These are phyloP conservation scores for Cyrtodaria siliqua DNA, from an alignment of 2,888 invertebrate genomes.

Conservation along the genomic window DNA sequence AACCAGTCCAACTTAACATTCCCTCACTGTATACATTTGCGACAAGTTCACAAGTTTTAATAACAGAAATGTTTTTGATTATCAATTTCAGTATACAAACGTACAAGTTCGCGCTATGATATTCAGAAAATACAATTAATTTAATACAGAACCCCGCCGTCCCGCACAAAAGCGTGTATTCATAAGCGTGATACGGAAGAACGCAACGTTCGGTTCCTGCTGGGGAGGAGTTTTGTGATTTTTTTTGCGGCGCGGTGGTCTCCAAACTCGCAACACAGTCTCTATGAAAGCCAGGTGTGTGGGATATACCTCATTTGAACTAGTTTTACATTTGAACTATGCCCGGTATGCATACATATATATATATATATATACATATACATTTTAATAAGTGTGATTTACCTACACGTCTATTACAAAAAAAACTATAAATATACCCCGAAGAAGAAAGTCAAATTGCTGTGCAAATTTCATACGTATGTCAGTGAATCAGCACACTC, in stretches of 20 bases:
- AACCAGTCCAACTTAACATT: slow-evolving; percentile 23
- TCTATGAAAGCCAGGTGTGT: slow-evolving; percentile 56
- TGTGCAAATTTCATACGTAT: too few relatives aligned
- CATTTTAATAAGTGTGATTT: too few relatives aligned
- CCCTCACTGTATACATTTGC: slow-evolving; percentile 31
- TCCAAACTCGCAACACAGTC: slow-evolving; percentile 10
- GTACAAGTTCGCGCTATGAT: slow-evolving; percentile 50
- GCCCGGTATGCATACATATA: too few relatives aligned
- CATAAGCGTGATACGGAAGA: slow-evolving; percentile 38
- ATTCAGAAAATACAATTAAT: slow-evolving; percentile 55
- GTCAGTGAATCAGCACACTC: too few relatives aligned
- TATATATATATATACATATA: too few relatives aligned
- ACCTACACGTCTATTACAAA: too few relatives aligned
- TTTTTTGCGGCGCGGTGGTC: slow-evolving; percentile 52
- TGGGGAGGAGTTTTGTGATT: slow-evolving; percentile 40
- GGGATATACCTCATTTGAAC: slow-evolving; percentile 23
- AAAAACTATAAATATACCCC: too few relatives aligned
- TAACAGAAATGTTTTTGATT: slow-evolving; percentile 57
- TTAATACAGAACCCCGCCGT: slow-evolving; percentile 45
- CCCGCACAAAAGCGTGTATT: slow-evolving; percentile 43
- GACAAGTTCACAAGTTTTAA: slow-evolving; percentile 31
- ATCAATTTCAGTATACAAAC: slow-evolving; percentile 46
- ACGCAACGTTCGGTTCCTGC: slow-evolving; percentile 23
- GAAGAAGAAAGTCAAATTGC: too few relatives aligned
- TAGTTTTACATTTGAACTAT: too few relatives aligned